These are phyloP conservation scores for Lasioglossum pauxillum DNA, from an alignment of 2,888 invertebrate genomes.

Conservation along the genomic window DNA sequence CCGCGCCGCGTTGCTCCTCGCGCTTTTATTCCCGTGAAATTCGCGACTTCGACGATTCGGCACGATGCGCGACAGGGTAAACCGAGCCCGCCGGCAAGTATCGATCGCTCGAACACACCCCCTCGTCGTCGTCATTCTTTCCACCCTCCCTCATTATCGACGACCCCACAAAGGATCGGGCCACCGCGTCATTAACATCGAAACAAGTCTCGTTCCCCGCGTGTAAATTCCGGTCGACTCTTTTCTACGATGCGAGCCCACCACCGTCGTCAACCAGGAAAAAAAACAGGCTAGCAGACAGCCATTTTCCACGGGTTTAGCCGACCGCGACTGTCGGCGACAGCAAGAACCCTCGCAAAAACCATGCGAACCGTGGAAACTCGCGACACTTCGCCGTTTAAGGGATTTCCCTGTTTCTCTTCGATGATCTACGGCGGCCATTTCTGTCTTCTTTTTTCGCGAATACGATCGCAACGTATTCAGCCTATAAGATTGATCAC, in stretches of 20 bases:
- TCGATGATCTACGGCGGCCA: neutral
- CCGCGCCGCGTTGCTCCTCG: neutral
- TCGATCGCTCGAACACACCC: constrained; percentile 32
- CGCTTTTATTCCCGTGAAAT: constrained; percentile 44
- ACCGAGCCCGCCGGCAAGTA: constrained; percentile 24
- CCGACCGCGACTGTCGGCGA: neutral
- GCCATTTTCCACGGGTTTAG: constrained; percentile 27
- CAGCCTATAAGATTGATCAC: too few relatives aligned
- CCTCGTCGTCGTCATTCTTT: constrained; percentile 44
- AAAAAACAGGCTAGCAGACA: constrained; percentile 20
- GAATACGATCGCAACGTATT: neutral
- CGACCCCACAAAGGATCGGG: constrained; percentile 54
- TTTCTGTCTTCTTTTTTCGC: neutral
- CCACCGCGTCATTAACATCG: constrained; percentile 55
- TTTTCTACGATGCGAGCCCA: constrained; percentile 1
- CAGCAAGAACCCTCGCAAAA: neutral
- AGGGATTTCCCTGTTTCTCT: neutral
- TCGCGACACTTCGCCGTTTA: neutral
- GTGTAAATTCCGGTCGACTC: constrained; percentile 62
- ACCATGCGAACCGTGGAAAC: constrained; percentile 14
- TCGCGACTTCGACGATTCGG: constrained; percentile 33
- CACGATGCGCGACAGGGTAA: constrained; percentile 16
- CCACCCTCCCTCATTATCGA: constrained; percentile 54
- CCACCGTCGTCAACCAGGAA: constrained; percentile 9
- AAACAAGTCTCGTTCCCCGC: constrained; percentile 55